These are phyloP conservation scores for Donacobius atricapilla DNA, from an alignment of 2,113 vertebrate genomes.

Conservation along the genomic window DNA sequence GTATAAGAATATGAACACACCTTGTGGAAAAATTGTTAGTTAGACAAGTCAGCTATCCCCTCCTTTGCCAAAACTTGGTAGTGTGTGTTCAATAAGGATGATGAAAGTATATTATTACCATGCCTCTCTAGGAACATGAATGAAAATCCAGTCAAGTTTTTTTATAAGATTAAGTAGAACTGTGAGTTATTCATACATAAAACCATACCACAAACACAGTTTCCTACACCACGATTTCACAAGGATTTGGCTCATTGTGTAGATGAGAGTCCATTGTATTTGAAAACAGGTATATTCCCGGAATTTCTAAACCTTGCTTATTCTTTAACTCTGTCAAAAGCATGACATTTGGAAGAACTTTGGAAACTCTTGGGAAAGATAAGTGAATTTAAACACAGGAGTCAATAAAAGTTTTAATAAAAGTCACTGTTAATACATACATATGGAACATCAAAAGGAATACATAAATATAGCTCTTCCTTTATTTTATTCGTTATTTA, in stretches of 20 bases:
- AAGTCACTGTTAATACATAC: not conserved
- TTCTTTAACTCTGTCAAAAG: not conserved
- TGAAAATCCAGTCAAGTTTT: not conserved
- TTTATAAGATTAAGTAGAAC: not conserved
- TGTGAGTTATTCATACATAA: not conserved
- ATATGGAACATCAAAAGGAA: not conserved
- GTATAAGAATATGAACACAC: not conserved
- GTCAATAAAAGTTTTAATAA: not conserved
- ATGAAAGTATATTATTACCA: not conserved
- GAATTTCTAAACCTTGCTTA: not conserved
- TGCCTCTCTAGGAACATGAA: not conserved
- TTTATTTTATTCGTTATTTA: not conserved
- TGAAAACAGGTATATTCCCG: not conserved
- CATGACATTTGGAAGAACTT: not conserved
- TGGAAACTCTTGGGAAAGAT: not conserved
- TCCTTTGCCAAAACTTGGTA: not conserved
- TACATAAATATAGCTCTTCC: not conserved
- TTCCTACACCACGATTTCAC: not conserved
- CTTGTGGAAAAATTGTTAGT: not conserved
- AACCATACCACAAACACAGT: not conserved
- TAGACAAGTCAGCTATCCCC: too few relatives aligned
- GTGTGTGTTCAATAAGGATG: not conserved
- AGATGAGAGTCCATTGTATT: not conserved
- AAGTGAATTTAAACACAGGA: not conserved
- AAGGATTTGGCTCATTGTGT: not conserved